These are phyloP conservation scores for Arctocebus calabarensis DNA, from an alignment of 2,797 vertebrate genomes.

Conservation along the genomic window DNA sequence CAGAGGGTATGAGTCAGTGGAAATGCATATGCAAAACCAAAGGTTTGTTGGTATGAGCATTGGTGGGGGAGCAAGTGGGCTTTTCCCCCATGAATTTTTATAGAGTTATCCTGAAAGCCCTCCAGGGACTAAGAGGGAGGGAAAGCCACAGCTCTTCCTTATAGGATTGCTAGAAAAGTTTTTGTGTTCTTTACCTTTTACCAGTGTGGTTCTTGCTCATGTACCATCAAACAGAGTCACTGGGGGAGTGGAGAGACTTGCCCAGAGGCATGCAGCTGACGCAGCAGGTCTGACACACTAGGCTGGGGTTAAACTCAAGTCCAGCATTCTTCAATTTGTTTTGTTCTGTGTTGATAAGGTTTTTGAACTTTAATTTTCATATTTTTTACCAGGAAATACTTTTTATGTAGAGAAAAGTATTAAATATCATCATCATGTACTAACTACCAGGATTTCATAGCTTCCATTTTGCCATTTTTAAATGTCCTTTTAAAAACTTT, in stretches of 20 bases:
- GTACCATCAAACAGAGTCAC: accelerated
- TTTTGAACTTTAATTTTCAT: not conserved
- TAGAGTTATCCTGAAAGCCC: not conserved
- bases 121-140: not conserved
- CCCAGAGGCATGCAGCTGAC: not conserved
- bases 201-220: not conserved
- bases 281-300: not conserved
- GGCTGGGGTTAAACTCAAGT: not conserved
- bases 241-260: not conserved
- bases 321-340: not conserved
- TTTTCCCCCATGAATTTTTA: not conserved
- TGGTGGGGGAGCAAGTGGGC: not conserved
- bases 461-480: not conserved
- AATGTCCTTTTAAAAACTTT: not conserved
- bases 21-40: not conserved
- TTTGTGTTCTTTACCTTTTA: not conserved
- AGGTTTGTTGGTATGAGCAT: not conserved
- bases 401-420: not conserved
- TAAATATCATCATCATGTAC: not conserved
- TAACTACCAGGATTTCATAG: not conserved
- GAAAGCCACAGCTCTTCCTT: accelerated
- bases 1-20: not conserved
- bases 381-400: not conserved
- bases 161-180: accelerated
- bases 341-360: not conserved